phyloP scores from a whole-genome alignment of 37 sponge, comb jelly and placozoan genomes.

The Theonella swinhoei region DNA sequence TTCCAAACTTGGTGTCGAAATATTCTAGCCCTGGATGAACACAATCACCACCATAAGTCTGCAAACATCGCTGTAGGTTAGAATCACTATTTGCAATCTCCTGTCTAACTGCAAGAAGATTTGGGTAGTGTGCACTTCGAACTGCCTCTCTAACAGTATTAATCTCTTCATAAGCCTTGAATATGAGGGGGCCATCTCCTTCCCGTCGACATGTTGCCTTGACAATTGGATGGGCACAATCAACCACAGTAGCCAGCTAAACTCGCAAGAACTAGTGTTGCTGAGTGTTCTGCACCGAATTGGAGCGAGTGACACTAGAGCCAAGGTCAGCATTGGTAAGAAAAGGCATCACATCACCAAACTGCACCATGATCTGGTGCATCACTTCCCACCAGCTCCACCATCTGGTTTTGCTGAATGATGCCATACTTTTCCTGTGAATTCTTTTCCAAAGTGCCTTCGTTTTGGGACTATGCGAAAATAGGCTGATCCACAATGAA shows the following conservation, averaged over 20 bases:
- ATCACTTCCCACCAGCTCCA: too few species aligned
- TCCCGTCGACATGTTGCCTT: too few species aligned
- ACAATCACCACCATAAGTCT: not conserved
- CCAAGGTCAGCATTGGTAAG: not conserved
- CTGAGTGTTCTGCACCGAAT: not conserved
- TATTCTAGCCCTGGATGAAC: slow-evolving; percentile 4
- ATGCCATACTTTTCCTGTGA: too few species aligned
- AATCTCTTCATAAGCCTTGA: not conserved
- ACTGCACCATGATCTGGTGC: too few species aligned
- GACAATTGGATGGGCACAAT: too few species aligned
- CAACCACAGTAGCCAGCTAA: too few species aligned
- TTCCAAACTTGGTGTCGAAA: not conserved
- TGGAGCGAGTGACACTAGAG: not conserved
- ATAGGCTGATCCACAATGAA: too few species aligned
- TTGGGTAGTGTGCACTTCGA: not conserved
- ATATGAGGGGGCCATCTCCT: too few species aligned
- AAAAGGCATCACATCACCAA: too few species aligned
- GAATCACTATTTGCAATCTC: not conserved
- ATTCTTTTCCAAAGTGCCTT: too few species aligned
- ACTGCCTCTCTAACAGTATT: slow-evolving; percentile 1
- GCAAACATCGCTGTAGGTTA: not conserved
- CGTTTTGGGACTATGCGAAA: too few species aligned
- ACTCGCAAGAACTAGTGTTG: not conserved
- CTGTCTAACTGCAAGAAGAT: not conserved
- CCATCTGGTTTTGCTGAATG: too few species aligned